Conservation (phyloP, 2,888 invertebrate genomes). For the Stictocephala bisonia region DNA sequence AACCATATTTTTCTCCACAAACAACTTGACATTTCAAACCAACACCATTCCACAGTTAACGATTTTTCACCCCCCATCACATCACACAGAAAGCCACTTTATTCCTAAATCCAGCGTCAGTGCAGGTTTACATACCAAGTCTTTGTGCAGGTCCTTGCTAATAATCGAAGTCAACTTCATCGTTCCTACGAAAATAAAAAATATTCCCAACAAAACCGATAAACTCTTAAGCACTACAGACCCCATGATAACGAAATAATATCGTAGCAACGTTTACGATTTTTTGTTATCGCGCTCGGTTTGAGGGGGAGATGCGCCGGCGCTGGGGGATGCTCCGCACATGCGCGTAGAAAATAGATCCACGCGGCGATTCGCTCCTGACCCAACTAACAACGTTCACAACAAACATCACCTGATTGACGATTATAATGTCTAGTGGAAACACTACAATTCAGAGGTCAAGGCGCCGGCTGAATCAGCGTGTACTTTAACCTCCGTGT, state of each 20-base stretch:
- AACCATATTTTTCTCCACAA: too few species aligned
- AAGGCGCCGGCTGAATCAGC: too few species aligned
- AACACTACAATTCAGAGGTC: too few species aligned
- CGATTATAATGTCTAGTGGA: too few species aligned
- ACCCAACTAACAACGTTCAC: too few species aligned
- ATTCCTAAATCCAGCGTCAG: too few species aligned
- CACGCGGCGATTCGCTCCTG: conserved; percentile 23
- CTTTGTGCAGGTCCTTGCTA: conserved; percentile 95
- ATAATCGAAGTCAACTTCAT: conserved; percentile 92
- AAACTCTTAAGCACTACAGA: conserved; percentile 91
- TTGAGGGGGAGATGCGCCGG: conserved; percentile 18
- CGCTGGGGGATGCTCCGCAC: not conserved
- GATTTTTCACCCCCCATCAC: conserved; percentile 50
- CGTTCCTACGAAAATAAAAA: conserved; percentile 94
- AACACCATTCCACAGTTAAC: conserved; percentile 34
- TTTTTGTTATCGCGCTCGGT: not conserved
- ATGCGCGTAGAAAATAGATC: conserved; percentile 32
- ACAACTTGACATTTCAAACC: too few species aligned
- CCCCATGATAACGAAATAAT: conserved; percentile 67
- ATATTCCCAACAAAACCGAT: conserved; percentile 90
- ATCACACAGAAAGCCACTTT: conserved; percentile 1
- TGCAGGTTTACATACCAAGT: conserved; percentile 84
- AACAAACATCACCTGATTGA: too few species aligned
- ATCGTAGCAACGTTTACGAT: not conserved
- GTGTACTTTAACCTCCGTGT: too few species aligned